A percentile compares a stretch with the other conserved stretches of the same genome.
phyloP scores from a whole-genome alignment of 2,797 vertebrate species.

The Lacerta agilis region DNA sequence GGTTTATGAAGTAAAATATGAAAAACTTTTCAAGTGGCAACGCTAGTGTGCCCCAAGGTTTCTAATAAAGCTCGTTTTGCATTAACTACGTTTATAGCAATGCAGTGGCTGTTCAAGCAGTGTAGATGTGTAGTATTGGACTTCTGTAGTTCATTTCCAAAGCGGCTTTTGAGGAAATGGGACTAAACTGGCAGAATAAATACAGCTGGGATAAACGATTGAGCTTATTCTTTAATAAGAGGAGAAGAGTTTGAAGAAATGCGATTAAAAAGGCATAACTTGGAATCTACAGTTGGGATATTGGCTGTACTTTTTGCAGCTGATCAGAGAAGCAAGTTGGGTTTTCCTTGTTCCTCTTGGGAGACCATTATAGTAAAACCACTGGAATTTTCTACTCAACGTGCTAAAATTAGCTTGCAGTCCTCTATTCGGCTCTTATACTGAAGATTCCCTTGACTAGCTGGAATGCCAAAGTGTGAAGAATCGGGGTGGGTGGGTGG shows the following conservation, averaged over 20 bases:
- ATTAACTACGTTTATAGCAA: constrained; percentile 66
- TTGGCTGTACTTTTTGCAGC: background rate
- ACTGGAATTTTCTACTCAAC: background rate
- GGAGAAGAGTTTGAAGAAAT: background rate
- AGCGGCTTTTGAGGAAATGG: constrained; percentile 34
- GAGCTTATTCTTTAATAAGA: background rate
- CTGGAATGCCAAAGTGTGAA: background rate
- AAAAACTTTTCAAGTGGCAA: background rate
- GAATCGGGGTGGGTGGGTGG: too few relatives aligned
- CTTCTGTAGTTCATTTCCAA: constrained; percentile 20
- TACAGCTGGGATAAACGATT: background rate
- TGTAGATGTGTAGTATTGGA: constrained; percentile 65
- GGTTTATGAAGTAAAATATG: constrained; percentile 73
- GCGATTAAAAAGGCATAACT: background rate
- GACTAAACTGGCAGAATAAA: background rate
- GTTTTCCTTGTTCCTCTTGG: background rate
- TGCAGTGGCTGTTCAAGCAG: constrained; percentile 58
- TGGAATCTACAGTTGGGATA: background rate
- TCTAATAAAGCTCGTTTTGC: constrained; percentile 68
- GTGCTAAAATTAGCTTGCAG: background rate
- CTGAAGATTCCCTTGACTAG: background rate
- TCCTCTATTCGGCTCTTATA: background rate
- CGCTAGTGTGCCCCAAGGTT: constrained; percentile 64
- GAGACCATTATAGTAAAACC: background rate
- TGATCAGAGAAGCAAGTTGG: background rate